Conservation (phyloP, 2,113 vertebrate species). For the Numida meleagris region DNA sequence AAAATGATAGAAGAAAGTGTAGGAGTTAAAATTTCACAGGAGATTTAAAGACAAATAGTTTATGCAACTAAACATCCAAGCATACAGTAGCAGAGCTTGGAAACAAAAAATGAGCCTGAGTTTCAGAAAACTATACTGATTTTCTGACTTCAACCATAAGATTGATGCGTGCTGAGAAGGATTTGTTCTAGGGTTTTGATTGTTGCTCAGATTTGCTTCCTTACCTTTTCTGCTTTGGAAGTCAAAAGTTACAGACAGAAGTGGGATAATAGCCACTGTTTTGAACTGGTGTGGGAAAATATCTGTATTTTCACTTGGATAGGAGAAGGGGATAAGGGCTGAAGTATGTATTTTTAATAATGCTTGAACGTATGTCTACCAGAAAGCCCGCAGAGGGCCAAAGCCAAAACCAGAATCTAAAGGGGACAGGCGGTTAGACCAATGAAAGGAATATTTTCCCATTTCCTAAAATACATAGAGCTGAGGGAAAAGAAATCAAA, state of each 20-base stretch:
- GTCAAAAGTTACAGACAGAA: background rate
- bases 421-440: background rate
- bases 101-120: background rate
- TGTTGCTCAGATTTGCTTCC: accelerated
- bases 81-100: background rate
- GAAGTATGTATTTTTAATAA: background rate
- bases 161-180: background rate
- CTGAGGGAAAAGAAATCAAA: background rate
- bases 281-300: background rate
- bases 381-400: background rate
- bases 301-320: background rate
- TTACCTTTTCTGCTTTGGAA: background rate
- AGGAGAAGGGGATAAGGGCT: background rate
- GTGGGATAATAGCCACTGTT: background rate
- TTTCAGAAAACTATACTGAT: background rate
- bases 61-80: background rate
- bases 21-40: background rate
- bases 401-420: background rate
- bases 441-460: background rate
- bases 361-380: background rate
- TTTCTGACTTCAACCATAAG: background rate
- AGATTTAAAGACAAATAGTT: background rate
- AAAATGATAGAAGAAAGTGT: background rate
- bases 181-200: background rate
- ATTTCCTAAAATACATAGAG: background rate